Evolutionary conservation across 2,888 invertebrate species (phyloP).

Genomic region (Oegoconia quadripuncta): DNA sequence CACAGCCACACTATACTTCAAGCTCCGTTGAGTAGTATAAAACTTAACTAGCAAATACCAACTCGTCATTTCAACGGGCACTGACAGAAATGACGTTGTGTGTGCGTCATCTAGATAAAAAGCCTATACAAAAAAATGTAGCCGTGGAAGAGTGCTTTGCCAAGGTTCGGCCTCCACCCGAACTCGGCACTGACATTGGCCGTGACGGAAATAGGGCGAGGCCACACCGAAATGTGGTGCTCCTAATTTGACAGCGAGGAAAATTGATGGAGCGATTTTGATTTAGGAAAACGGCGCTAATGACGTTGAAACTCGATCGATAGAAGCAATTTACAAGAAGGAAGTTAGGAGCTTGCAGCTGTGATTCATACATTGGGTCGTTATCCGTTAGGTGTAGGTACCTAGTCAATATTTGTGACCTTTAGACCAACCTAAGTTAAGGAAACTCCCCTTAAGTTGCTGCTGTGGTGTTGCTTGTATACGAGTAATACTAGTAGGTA

Average conservation of each 20-base stretch:
- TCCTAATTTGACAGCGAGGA: not conserved
- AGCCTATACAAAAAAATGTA: not conserved
- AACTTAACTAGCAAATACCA: too few species aligned
- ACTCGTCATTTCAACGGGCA: not conserved
- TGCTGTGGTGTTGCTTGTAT: too few species aligned
- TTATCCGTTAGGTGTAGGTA: too few species aligned
- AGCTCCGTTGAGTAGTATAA: too few species aligned
- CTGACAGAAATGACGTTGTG: not conserved
- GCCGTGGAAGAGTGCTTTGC: conserved; percentile 4
- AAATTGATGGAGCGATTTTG: not conserved
- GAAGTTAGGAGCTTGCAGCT: too few species aligned
- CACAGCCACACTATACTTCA: too few species aligned
- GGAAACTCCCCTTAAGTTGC: too few species aligned
- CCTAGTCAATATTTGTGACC: too few species aligned
- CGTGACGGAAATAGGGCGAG: conserved; percentile 48
- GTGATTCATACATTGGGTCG: too few species aligned
- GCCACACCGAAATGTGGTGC: conserved; percentile 24
- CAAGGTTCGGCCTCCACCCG: conserved; percentile 20
- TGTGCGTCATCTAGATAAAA: conserved; percentile 9
- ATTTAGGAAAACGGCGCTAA: not conserved
- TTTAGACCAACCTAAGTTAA: too few species aligned
- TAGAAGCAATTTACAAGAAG: too few species aligned
- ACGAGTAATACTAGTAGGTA: too few species aligned
- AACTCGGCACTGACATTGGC: conserved; percentile 51
- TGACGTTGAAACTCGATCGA: not conserved